Evolutionary conservation across 1,140 invertebrate species (phyloP).

Genomic region (Temnothorax curvispinosus): DNA sequence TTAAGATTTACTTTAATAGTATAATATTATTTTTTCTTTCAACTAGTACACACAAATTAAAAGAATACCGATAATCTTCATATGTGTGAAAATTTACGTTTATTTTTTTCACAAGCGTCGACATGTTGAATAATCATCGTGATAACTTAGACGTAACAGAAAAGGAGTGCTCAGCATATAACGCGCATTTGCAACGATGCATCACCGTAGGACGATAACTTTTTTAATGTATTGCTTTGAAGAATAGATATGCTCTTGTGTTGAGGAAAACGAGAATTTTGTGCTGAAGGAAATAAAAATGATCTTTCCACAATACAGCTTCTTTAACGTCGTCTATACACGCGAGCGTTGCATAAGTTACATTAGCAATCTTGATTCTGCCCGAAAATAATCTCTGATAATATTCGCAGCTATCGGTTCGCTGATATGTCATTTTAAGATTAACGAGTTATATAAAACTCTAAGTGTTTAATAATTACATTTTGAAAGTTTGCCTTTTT

Average conservation of each 20-base stretch:
- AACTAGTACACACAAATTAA: not conserved
- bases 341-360: conserved; percentile 7
- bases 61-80: not conserved
- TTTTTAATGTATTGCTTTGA: not conserved
- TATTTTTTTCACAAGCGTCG: not conserved
- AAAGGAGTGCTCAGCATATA: not conserved
- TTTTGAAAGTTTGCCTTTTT: not conserved
- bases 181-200: conserved; percentile 27
- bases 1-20: not conserved
- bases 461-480: conserved; percentile 16
- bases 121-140: conserved; percentile 17
- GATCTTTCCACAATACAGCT: not conserved
- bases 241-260: not conserved
- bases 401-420: conserved; percentile 5
- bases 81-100: not conserved
- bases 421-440: not conserved
- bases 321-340: not conserved
- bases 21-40: not conserved
- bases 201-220: not conserved
- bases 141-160: conserved; percentile 3
- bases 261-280: not conserved
- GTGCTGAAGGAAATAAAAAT: not conserved
- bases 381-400: conserved; percentile 24
- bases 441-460: conserved; percentile 28
- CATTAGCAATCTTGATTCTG: conserved; percentile 17